These are phyloP conservation scores for Pelecanus crispus DNA, from an alignment of 2,113 vertebrate species.

Conservation along the genomic window DNA sequence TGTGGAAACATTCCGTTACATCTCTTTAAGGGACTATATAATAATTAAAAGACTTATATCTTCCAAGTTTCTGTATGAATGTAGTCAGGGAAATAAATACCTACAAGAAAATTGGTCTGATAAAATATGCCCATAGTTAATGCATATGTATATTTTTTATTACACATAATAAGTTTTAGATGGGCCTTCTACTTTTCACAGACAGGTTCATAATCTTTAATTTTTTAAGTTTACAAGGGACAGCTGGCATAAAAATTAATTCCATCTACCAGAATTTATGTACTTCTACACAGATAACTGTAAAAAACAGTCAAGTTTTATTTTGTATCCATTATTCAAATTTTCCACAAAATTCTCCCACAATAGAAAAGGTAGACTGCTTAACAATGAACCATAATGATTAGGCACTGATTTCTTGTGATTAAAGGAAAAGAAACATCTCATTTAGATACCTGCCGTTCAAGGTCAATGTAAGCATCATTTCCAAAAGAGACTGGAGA, in stretches of 20 bases:
- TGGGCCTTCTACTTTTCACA: neutral
- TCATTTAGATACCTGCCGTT: constrained; percentile 82
- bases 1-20: neutral
- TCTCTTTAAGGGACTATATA: neutral
- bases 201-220: neutral
- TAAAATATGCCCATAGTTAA: neutral
- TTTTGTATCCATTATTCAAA: neutral
- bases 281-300: neutral
- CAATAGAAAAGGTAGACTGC: neutral
- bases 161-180: neutral
- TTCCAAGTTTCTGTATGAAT: neutral
- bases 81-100: neutral
- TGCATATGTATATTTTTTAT: neutral
- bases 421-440: neutral
- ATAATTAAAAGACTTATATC: neutral
- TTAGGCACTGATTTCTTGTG: neutral
- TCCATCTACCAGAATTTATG: neutral
- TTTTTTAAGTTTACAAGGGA: neutral
- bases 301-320: neutral
- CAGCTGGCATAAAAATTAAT: neutral
- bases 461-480: constrained; percentile 87
- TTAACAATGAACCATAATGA: neutral
- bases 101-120: neutral
- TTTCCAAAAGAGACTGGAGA: constrained; percentile 84
- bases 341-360: neutral